Evolutionary conservation across 2,888 invertebrate species (phyloP).

Genomic region (Oasisia sp.): DNA sequence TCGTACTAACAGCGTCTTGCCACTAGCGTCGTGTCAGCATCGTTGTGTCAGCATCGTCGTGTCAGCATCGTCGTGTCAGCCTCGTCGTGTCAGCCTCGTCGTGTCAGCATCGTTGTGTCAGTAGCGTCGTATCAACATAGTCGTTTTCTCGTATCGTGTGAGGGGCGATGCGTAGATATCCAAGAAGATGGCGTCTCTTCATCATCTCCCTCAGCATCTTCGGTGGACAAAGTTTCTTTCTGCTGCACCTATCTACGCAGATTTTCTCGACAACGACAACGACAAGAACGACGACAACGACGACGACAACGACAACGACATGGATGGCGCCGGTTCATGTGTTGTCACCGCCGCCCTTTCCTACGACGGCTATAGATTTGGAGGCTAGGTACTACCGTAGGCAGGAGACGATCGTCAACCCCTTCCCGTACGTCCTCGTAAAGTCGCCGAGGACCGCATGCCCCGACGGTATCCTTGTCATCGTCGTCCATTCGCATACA

Average conservation of each 20-base stretch:
- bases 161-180: neutral
- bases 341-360: neutral
- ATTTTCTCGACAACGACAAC: too few species aligned
- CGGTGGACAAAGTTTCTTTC: neutral
- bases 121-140: too few species aligned
- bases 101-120: neutral
- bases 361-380: neutral
- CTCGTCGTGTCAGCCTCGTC: neutral
- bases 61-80: neutral
- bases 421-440: slow-evolving; percentile 24
- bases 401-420: neutral
- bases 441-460: slow-evolving; percentile 31
- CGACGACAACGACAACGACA: neutral
- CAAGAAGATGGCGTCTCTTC: neutral
- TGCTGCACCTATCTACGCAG: neutral
- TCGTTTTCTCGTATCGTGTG: too few species aligned
- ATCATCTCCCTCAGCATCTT: neutral
- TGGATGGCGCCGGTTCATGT: too few species aligned
- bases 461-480: slow-evolving; percentile 31
- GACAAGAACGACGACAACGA: neutral
- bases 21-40: neutral
- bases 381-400: neutral
- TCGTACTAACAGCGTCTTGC: too few species aligned
- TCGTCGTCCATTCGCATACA: slow-evolving; percentile 66
- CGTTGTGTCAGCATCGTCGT: neutral